These are phyloP conservation scores for Clistopyga incitator DNA, from an alignment of 2,888 invertebrate genomes.

Conservation along the genomic window DNA sequence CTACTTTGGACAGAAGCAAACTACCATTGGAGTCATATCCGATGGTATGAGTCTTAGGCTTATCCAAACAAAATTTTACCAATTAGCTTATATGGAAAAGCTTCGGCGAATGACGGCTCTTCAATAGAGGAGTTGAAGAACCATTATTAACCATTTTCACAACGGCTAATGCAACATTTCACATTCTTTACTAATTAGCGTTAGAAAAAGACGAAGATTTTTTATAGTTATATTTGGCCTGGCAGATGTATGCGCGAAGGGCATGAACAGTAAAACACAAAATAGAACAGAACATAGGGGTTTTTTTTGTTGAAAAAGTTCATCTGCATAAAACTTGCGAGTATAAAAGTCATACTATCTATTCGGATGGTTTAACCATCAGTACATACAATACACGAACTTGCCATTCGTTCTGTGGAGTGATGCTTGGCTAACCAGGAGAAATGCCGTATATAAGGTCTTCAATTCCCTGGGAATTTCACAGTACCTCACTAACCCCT, in stretches of 20 bases:
- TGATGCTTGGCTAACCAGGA: neutral
- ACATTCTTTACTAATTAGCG: neutral
- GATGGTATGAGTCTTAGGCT: neutral
- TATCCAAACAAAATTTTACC: neutral
- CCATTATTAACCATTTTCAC: too few species aligned
- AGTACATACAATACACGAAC: neutral
- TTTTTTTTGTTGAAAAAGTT: neutral
- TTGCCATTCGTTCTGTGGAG: slow-evolving; percentile 5
- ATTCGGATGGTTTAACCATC: slow-evolving; percentile 17
- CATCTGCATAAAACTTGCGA: slow-evolving; percentile 11
- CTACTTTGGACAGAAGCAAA: slow-evolving; percentile 22
- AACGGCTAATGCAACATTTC: too few species aligned
- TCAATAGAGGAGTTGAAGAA: too few species aligned
- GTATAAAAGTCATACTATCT: neutral
- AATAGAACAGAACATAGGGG: neutral
- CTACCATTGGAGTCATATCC: slow-evolving; percentile 6
- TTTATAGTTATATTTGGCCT: neutral
- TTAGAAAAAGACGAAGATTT: neutral
- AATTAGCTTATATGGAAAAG: too few species aligned
- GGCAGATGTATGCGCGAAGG: too few species aligned
- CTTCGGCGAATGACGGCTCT: too few species aligned
- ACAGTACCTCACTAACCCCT: neutral
- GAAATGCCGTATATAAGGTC: slow-evolving; percentile 24
- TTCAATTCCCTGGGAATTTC: slow-evolving; percentile 30
- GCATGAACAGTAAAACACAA: neutral